Evolutionary conservation across 2,888 invertebrate species (phyloP), one percentile per base, ranked within the genome.

Genomic region (Polia nebulosa): DNA sequence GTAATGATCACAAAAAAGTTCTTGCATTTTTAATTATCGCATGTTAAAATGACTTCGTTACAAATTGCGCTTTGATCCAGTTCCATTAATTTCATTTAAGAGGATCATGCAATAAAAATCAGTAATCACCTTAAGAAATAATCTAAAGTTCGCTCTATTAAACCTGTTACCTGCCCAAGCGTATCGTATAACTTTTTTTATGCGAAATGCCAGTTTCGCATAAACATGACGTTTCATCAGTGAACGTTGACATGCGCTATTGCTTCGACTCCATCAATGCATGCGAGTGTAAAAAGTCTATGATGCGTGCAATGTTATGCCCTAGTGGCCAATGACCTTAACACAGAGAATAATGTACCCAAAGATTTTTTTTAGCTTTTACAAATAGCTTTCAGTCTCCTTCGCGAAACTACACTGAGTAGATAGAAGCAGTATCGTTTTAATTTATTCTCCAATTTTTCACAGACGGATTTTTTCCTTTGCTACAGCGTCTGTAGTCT

Each of bases 401-500:
- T 41, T 27, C n/a, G 70, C 17, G 22, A 65, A 63, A 52, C 61
- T 64, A 32, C 29, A 9, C 32, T 9, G 29, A 25, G 29, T 27
- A 57, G 32, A 62, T 62, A 57, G 52, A 81, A 52, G n/a, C 41
- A 25, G 55, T 60, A 44, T 61, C 60, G 13, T 62, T 76, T 65
- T 69, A 71, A 78, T 78, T 81, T 81, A 78, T 81, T 81, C 83
- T 81, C 68, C 68, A 71, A 83, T 81, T 71, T 76, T 72, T 59
- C 51, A 57, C n/a, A 51, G 63, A 69, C 52, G 49, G 36, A 51
- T 67, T 69, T 80, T 81, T 81, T 65, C 47, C 60, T 69, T 64
- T 59, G 63, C 49, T 29, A n/a, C 32, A 67, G 11, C 66, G 29
- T 77, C 52, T 67, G 57, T 36, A 49, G 45, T 25, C 47, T 64